These are phyloP conservation scores for Ictalurus furcatus DNA, from an alignment of 2,113 vertebrate genomes.

Conservation along the genomic window DNA sequence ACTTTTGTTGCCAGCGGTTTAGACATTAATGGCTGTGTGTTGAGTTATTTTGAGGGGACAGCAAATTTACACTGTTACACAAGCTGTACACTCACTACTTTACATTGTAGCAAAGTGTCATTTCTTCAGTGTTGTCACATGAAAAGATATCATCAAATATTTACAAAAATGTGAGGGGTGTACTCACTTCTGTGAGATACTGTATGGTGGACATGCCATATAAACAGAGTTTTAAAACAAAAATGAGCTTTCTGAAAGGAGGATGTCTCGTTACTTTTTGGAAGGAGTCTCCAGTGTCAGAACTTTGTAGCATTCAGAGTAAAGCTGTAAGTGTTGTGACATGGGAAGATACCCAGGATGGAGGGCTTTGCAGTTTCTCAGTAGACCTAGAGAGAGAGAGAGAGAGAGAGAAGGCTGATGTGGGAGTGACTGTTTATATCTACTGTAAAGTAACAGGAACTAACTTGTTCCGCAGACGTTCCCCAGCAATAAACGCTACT, in stretches of 20 bases:
- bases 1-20: too few relatives aligned
- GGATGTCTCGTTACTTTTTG: background rate
- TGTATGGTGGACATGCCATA: background rate
- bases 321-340: background rate
- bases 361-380: background rate
- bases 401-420: background rate
- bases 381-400: background rate
- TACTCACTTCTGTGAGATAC: too few relatives aligned
- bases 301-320: background rate
- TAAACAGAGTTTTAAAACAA: background rate
- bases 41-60: too few relatives aligned
- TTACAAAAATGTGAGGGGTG: too few relatives aligned
- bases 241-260: background rate
- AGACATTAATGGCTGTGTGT: too few relatives aligned
- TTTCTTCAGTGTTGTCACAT: too few relatives aligned
- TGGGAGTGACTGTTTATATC: background rate
- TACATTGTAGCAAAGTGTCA: too few relatives aligned
- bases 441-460: background rate
- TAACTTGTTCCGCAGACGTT: background rate
- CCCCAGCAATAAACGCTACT: background rate
- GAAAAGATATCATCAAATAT: too few relatives aligned
- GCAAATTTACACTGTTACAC: too few relatives aligned
- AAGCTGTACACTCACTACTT: too few relatives aligned
- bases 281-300: background rate
- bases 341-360: background rate